Evolutionary conservation across 1,140 invertebrate genomes (phyloP).

Genomic region (Magallana ariakensis): DNA sequence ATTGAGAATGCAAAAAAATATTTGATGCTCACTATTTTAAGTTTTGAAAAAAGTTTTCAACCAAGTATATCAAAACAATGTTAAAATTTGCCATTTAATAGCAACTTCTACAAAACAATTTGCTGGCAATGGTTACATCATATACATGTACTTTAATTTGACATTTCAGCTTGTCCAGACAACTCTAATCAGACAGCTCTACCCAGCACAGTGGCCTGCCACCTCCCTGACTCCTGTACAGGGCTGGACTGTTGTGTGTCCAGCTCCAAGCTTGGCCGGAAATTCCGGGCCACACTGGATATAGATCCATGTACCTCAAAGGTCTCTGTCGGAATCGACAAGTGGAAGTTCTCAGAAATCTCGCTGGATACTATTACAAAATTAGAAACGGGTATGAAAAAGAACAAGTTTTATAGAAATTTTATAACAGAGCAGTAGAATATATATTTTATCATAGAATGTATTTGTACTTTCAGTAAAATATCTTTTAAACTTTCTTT

Average conservation of each 20-base stretch:
- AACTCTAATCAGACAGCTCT: not conserved
- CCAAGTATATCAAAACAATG: too few species aligned
- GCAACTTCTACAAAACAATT: too few species aligned
- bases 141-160: not conserved
- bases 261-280: constrained; percentile 18
- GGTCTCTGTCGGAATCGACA: constrained; percentile 43
- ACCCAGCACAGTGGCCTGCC: constrained; percentile 35
- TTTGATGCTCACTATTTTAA: too few species aligned
- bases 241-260: constrained; percentile 56
- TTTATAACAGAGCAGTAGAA: too few species aligned
- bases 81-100: too few species aligned
- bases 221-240: constrained; percentile 45
- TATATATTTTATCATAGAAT: too few species aligned
- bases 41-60: too few species aligned
- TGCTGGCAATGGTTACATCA: too few species aligned
- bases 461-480: too few species aligned
- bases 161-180: constrained; percentile 7
- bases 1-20: too few species aligned
- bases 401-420: too few species aligned
- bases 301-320: constrained; percentile 41
- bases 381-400: not conserved
- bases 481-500: not conserved
- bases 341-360: constrained; percentile 28
- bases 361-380: not conserved
- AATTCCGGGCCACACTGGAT: not conserved